Evolutionary conservation across 2,888 invertebrate genomes (phyloP).

Genomic region (Sinopyrophorus schimmeli): DNA sequence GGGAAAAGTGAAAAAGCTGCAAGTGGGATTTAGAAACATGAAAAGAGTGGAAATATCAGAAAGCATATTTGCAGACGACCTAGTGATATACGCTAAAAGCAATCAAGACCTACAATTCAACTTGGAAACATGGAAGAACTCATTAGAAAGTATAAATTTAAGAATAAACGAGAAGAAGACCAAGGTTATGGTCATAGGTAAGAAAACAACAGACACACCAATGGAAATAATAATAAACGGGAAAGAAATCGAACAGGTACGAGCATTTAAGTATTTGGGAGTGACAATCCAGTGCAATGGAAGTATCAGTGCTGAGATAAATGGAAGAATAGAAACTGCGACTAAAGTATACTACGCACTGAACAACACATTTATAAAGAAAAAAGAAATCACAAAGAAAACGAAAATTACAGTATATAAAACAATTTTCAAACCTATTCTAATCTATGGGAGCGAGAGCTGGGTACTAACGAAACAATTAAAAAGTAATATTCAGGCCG

Average conservation of each 20-base stretch:
- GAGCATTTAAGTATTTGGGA: constrained; percentile 15
- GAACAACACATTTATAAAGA: constrained; percentile 7
- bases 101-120: constrained; percentile 8
- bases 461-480: constrained; percentile 1
- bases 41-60: constrained; percentile 10
- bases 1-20: constrained; percentile 5
- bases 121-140: constrained; percentile 4
- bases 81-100: constrained; percentile 14
- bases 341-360: constrained; percentile 9
- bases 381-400: not conserved
- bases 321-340: constrained; percentile 14
- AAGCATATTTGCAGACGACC: constrained; percentile 14
- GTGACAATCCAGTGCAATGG: constrained; percentile 15
- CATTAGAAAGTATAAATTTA: constrained; percentile 8
- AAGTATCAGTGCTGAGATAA: constrained; percentile 8
- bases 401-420: constrained; percentile 9
- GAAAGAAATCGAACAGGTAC: constrained; percentile 13
- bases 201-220: no score
- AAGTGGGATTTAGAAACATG: constrained; percentile 13
- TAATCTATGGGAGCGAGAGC: constrained; percentile 6
- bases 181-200: constrained; percentile 20
- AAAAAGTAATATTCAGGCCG: constrained; percentile 5
- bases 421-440: constrained; percentile 5
- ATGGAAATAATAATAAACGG: constrained; percentile 7
- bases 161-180: constrained; percentile 21